These are phyloP conservation scores for Nudaria mundana DNA, from an alignment of 2,888 invertebrate species.

Conservation along the genomic window DNA sequence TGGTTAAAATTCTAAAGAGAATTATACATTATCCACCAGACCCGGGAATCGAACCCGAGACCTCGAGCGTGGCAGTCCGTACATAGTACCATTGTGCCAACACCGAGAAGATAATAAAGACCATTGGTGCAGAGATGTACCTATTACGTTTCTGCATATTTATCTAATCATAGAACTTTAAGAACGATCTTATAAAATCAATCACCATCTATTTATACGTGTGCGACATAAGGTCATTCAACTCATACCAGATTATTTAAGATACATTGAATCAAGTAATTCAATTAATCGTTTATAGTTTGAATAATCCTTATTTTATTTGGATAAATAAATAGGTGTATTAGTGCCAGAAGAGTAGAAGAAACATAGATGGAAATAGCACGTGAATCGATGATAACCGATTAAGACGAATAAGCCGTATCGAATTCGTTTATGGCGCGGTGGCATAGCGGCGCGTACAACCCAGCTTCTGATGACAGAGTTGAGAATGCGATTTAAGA, in stretches of 20 bases:
- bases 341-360: constrained; percentile 16
- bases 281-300: constrained; percentile 17
- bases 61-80: no score
- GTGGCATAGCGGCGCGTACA: constrained; percentile 32
- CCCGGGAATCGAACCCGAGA: no score
- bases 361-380: constrained; percentile 37
- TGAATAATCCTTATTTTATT: constrained; percentile 21
- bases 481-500: constrained; percentile 61
- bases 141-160: no score
- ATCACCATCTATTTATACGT: not conserved
- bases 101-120: no score
- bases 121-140: no score
- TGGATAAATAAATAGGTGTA: constrained; percentile 18
- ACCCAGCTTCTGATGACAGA: constrained; percentile 53
- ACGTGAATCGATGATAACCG: constrained; percentile 47
- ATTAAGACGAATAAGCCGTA: constrained; percentile 54
- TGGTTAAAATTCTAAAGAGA: no score
- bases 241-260: constrained; percentile 12
- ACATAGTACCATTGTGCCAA: no score
- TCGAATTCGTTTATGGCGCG: constrained; percentile 49
- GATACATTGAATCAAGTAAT: no score
- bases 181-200: not conserved
- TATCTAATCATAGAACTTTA: no score
- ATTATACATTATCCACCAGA: no score
- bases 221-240: constrained; percentile 6